Percentiles rank a stretch among this genome's conserved stretches.
Evolutionary conservation across 2,888 invertebrate genomes (phyloP).

Genomic region (Hypomecis punctinalis): DNA sequence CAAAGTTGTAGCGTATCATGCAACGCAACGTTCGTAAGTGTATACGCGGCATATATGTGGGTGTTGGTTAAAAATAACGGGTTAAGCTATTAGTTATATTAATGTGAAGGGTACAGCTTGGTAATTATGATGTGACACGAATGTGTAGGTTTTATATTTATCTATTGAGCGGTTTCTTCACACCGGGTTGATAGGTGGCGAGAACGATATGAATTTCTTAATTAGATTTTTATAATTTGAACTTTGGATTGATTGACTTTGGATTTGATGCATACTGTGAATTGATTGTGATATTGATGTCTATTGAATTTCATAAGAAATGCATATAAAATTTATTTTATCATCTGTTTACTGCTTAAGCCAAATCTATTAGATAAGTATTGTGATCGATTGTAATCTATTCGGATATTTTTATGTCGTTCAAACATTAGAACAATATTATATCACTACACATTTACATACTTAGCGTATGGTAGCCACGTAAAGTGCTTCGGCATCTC

Average conservation of each 20-base stretch:
- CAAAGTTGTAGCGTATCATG: too few species aligned
- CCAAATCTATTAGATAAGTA: too few species aligned
- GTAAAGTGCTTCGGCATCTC: too few species aligned
- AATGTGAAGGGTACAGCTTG: constrained; percentile 31
- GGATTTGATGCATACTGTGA: background rate
- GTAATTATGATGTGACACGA: constrained; percentile 35
- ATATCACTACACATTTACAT: too few species aligned
- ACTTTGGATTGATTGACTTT: background rate
- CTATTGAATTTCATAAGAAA: background rate
- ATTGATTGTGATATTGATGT: background rate
- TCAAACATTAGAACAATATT: too few species aligned
- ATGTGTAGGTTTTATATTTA: constrained; percentile 33
- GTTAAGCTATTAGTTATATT: constrained; percentile 33
- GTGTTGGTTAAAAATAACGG: constrained; percentile 43
- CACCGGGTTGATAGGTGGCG: constrained; percentile 26
- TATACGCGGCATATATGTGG: constrained; percentile 46
- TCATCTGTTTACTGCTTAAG: too few species aligned
- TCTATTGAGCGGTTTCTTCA: constrained; percentile 22
- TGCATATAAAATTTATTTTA: too few species aligned
- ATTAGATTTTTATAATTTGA: constrained; percentile 13
- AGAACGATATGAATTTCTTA: constrained; percentile 21
- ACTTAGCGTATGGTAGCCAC: too few species aligned
- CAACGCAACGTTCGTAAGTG: too few species aligned
- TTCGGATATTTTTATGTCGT: too few species aligned
- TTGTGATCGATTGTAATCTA: too few species aligned